Percentiles rank a stretch among this genome's conserved stretches.
Evolutionary conservation across 1,140 invertebrate genomes (phyloP).

Genomic region (Hirudo medicinalis): DNA sequence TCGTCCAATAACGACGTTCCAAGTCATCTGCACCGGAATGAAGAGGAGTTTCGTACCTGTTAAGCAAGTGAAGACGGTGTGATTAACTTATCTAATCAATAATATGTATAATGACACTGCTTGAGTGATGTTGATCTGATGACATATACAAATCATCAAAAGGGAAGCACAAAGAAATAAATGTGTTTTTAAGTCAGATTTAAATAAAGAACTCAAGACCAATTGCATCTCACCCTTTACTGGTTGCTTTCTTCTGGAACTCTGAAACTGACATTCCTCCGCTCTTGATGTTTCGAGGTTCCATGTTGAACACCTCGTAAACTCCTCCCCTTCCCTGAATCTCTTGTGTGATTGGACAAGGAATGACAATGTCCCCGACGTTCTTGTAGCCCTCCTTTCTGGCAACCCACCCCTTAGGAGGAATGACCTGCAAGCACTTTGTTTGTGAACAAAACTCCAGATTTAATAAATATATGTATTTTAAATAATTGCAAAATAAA

Average conservation of each 20-base stretch:
- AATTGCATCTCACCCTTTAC: slow-evolving; percentile 37
- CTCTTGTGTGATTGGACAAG: slow-evolving; percentile 78
- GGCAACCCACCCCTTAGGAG: slow-evolving; percentile 81
- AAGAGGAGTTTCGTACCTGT: slow-evolving; percentile 63
- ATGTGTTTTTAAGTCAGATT: too few species aligned
- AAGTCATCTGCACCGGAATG: slow-evolving; percentile 83
- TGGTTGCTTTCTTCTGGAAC: slow-evolving; percentile 66
- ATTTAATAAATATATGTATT: too few species aligned
- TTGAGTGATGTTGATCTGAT: too few species aligned
- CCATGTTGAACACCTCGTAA: slow-evolving; percentile 78
- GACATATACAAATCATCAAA: too few species aligned
- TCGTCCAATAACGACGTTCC: slow-evolving; percentile 94
- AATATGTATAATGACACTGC: too few species aligned
- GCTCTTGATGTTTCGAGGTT: slow-evolving; percentile 49
- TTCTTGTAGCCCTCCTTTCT: slow-evolving; percentile 69
- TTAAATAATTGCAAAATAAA: neutral
- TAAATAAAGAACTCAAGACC: too few species aligned
- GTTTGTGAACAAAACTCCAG: neutral
- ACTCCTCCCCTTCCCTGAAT: slow-evolving; percentile 63
- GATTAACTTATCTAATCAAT: too few species aligned
- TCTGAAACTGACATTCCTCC: slow-evolving; percentile 77
- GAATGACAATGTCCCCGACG: slow-evolving; percentile 58
- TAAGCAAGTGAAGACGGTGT: slow-evolving; percentile 19
- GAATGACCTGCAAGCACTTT: slow-evolving; percentile 55
- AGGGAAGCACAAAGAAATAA: too few species aligned